These are phyloP conservation scores for Platycnemis pennipes DNA, from an alignment of 2,888 invertebrate species.

Conservation along the genomic window DNA sequence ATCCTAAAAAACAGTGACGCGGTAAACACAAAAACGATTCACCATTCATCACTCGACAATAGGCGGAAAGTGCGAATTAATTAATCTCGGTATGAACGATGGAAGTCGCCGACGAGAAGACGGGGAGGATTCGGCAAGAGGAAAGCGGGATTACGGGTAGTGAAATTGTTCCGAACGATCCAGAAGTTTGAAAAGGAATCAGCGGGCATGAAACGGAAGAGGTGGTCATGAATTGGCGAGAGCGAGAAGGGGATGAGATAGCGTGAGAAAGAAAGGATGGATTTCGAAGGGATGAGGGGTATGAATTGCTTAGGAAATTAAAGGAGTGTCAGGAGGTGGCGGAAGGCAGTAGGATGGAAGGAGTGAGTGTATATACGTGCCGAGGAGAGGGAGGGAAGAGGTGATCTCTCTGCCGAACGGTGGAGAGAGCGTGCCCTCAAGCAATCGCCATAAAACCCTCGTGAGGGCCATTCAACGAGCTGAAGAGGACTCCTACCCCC, in stretches of 20 bases:
- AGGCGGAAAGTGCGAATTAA: too few relatives aligned
- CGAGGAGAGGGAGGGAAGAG: neutral
- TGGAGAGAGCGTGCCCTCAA: neutral
- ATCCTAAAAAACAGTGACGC: too few relatives aligned
- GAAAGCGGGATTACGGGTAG: too few relatives aligned
- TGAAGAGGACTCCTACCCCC: neutral
- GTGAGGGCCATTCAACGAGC: neutral
- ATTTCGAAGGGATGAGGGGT: neutral
- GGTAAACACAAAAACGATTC: too few relatives aligned
- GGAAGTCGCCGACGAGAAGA: too few relatives aligned
- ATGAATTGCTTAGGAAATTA: too few relatives aligned
- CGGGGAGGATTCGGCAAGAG: too few relatives aligned
- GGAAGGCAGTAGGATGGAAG: too few relatives aligned
- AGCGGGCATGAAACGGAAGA: neutral
- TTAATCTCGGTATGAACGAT: too few relatives aligned
- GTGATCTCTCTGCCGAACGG: neutral
- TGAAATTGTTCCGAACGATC: neutral
- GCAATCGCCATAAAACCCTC: slow-evolving; percentile 32
- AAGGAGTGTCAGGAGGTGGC: too few relatives aligned
- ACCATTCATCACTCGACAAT: too few relatives aligned
- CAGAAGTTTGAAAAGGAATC: neutral
- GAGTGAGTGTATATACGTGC: neutral
- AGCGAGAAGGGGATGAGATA: neutral
- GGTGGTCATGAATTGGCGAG: neutral
- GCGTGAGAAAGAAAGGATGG: neutral